Conservation (phyloP, 2,888 invertebrate species). For the Argyra leucocephala region DNA sequence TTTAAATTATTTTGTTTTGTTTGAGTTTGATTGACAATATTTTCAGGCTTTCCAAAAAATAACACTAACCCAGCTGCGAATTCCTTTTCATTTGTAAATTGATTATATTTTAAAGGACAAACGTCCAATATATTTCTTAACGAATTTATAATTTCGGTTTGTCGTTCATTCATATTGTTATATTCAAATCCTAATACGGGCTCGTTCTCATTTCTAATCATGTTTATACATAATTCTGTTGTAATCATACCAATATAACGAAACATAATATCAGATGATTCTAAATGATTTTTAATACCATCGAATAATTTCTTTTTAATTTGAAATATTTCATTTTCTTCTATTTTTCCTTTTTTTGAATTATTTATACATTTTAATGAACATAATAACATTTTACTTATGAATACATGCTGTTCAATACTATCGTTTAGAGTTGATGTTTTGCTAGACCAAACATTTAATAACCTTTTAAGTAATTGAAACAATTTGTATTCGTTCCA, state of each 20-base stretch:
- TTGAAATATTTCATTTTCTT: constrained; percentile 25
- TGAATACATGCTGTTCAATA: constrained; percentile 59
- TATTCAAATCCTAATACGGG: constrained; percentile 60
- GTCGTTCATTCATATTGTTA: constrained; percentile 46
- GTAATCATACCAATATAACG: constrained; percentile 65
- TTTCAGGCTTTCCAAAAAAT: neutral
- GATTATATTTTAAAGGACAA: neutral
- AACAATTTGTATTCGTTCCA: constrained; percentile 16
- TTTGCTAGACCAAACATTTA: constrained; percentile 60
- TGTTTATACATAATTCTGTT: constrained; percentile 55
- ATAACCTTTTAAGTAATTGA: constrained; percentile 43
- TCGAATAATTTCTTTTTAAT: constrained; percentile 46
- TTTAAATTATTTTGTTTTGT: no score
- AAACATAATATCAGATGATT: constrained; percentile 51
- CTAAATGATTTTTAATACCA: constrained; percentile 61
- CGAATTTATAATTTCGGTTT: constrained; percentile 46
- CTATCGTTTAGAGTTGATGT: constrained; percentile 53
- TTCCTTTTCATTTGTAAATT: constrained; percentile 22
- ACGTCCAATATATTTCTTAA: constrained; percentile 31
- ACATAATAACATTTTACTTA: constrained; percentile 57
- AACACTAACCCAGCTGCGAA: neutral
- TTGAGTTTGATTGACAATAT: no score
- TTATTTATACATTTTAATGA: constrained; percentile 39
- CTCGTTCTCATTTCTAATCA: constrained; percentile 41
- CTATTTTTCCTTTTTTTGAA: constrained; percentile 27